phyloP scores from a whole-genome alignment of 2,888 invertebrate genomes.

The Calameuta idolon region DNA sequence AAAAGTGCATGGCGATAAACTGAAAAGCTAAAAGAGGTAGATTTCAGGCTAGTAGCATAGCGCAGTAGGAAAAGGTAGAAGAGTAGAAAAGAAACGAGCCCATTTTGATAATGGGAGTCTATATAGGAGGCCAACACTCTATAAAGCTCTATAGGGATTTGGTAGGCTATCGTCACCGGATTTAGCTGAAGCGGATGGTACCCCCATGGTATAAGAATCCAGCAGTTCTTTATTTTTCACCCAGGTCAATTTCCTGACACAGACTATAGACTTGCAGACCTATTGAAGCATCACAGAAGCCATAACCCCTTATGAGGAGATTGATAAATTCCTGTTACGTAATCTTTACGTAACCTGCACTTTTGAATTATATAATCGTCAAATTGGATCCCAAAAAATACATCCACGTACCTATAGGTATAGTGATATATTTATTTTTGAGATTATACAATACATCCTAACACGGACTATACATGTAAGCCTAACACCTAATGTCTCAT shows the following conservation, averaged over 20 bases:
- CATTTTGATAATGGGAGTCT: slow-evolving; percentile 64
- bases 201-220: slow-evolving; percentile 4
- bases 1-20: not conserved
- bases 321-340: not conserved
- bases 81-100: slow-evolving; percentile 55
- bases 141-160: slow-evolving; percentile 63
- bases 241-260: not conserved
- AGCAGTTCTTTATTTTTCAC: not conserved
- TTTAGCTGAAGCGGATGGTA: slow-evolving; percentile 41
- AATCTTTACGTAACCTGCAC: not conserved
- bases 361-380: not conserved
- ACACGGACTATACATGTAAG: not conserved
- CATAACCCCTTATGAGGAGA: not conserved
- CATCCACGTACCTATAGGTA: no score
- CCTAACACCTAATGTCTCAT: not conserved
- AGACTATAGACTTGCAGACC: not conserved
- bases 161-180: slow-evolving; percentile 54
- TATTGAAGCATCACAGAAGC: not conserved
- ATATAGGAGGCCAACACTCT: slow-evolving; percentile 54
- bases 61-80: slow-evolving; percentile 42
- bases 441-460: not conserved
- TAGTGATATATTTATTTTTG: not conserved
- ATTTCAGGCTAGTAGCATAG: slow-evolving; percentile 37
- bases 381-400: not conserved
- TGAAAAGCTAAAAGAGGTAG: not conserved